Base-by-base conservation (phyloP, 2,113 vertebrate genomes). In the Condylura cristata region DNA sequence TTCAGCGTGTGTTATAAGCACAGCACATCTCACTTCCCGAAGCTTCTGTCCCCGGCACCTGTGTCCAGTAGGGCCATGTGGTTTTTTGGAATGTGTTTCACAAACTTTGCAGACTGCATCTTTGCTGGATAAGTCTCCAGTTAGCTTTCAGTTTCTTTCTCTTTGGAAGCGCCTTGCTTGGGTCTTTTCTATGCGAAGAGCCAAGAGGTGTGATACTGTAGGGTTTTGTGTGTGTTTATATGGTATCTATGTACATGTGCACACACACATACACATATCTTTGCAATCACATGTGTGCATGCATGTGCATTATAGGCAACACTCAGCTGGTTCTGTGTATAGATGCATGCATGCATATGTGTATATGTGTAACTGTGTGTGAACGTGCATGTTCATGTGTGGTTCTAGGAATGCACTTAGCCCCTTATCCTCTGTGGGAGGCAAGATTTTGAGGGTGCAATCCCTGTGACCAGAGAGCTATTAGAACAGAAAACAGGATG, bases 1-100 rank as follows among this genome's bases (percentile, higher is more conserved):
- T 51, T 4, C 0, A 0, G 8, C 8, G 14, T 30, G 28, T 32
- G 16, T 53, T 60, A 17, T 6, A 44, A 0, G 0, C 22, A 6
- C 10, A n/a, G 44, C 22, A 17, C 20, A 13, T 41, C 14, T 18
- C 39, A 48, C 11, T 14, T 56, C 20, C n/a, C 58, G 48, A 20
- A 61, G 53, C 17, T 30, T 37, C 32, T 80, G 7, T 10, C 2
- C 3, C 7, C 1, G 26, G 30, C 53, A 56, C 24, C 2, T 24
- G n/a, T 5, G 65, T 17, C 53, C 26, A 32, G 3, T 6, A 9
- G 41, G 53, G 2, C 53, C 22, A 0, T 22, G 18, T 6, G 20
- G 20, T n/a, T 51, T n/a, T 6, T 0, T 0, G 44, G 46, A 44
- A 16, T 0, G 0, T 53, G 17, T 53, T 81, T 81, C 53, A 48